phyloP scores from a whole-genome alignment of 2,888 invertebrate genomes.

The Harpalus rubripes region DNA sequence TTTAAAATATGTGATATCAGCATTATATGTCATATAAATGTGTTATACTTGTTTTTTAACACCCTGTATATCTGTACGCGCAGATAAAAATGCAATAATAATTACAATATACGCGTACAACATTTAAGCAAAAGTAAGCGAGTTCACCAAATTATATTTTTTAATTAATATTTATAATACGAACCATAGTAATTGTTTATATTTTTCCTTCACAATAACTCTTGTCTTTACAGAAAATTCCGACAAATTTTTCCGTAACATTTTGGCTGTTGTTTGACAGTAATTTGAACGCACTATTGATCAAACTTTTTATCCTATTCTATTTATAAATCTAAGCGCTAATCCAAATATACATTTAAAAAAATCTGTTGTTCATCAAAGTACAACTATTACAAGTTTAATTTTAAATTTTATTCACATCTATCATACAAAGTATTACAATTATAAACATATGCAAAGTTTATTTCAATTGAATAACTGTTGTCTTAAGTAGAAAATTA shows the following conservation, averaged over 20 bases:
- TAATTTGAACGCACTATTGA: neutral
- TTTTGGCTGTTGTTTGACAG: neutral
- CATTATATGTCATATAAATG: too few relatives aligned
- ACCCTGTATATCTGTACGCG: too few relatives aligned
- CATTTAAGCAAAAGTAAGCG: too few relatives aligned
- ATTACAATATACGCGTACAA: too few relatives aligned
- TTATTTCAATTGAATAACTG: constrained; percentile 18
- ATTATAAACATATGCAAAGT: neutral
- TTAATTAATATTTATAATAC: too few relatives aligned
- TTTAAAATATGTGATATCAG: too few relatives aligned
- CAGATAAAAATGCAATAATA: too few relatives aligned
- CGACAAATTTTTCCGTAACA: neutral
- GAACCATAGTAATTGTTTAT: too few relatives aligned
- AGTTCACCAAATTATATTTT: too few relatives aligned
- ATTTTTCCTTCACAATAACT: too few relatives aligned
- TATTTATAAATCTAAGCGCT: constrained; percentile 10
- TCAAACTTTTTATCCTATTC: constrained; percentile 5
- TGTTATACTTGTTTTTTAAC: too few relatives aligned
- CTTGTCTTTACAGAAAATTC: too few relatives aligned
- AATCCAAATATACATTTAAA: constrained; percentile 27
- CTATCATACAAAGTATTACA: constrained; percentile 3
- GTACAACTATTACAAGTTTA: neutral
- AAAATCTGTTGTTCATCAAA: neutral
- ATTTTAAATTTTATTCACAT: neutral
- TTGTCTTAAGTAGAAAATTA: constrained; percentile 44